These are phyloP conservation scores for Meloe dianella DNA, from an alignment of 2,888 invertebrate genomes.

Conservation along the genomic window DNA sequence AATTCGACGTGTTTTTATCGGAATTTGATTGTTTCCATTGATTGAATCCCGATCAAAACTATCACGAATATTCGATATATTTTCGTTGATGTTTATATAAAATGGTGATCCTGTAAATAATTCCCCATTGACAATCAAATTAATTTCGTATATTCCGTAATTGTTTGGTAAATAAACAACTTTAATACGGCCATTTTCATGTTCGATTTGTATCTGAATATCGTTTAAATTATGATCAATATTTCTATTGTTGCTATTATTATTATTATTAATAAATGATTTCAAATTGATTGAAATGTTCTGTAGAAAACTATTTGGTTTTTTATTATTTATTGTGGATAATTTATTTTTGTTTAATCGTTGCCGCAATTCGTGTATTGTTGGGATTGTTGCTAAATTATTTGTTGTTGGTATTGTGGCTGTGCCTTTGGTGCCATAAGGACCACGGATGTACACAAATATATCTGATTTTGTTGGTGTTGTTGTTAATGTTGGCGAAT, in stretches of 20 bases:
- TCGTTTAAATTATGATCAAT: constrained; percentile 45
- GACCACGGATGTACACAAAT: constrained; percentile 52
- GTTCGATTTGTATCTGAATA: constrained; percentile 62
- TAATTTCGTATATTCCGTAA: constrained; percentile 66
- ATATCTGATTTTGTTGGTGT: constrained; percentile 39
- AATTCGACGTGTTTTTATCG: constrained; percentile 47
- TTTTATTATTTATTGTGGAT: constrained; percentile 15
- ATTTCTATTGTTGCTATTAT: neutral
- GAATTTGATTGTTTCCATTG: constrained; percentile 39
- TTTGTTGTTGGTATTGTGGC: constrained; percentile 42
- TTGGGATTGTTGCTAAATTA: constrained; percentile 27
- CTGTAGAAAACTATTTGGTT: constrained; percentile 26
- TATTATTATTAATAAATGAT: constrained; percentile 23
- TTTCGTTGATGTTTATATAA: constrained; percentile 58
- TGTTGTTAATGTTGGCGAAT: constrained; percentile 20
- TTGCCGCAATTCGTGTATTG: constrained; percentile 27
- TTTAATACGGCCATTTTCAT: constrained; percentile 62
- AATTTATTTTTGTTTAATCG: constrained; percentile 27
- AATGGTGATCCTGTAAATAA: constrained; percentile 68
- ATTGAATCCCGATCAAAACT: constrained; percentile 21
- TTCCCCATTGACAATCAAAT: constrained; percentile 64
- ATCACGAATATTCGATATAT: constrained; percentile 37
- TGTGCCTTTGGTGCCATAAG: constrained; percentile 50
- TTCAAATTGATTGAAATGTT: constrained; percentile 34
- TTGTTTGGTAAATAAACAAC: constrained; percentile 62